Evolutionary conservation across 2,888 invertebrate species (phyloP), one percentile per base, ranked within the genome.

Genomic region (Ramazzottius varieornatus): DNA sequence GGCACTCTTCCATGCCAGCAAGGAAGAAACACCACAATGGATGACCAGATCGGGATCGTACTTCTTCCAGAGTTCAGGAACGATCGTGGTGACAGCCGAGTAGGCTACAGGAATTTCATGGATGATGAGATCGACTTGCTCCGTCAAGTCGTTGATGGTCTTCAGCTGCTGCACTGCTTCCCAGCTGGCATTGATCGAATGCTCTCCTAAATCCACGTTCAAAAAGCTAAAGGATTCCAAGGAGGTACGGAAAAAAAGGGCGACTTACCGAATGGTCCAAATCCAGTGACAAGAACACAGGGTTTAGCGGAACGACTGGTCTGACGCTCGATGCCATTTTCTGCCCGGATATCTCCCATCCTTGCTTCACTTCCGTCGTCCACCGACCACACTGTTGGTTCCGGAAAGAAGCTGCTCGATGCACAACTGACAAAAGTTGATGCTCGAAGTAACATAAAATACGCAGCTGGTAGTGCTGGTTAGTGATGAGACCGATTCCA

Each of bases 41-140:
- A 54, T 54, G 20, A 54, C 54, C 54, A 54, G 54, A 54, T 54
- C 20, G 4, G 87, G 87, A 46, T 82, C 79, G 69, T 84, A 78
- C 65, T 82, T 79, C 66, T 82, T 74, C 86, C 87, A 87, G 33
- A 86, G 73, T 32, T 80, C 74, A 0, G 84, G 83, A 46, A 88
- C 78, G 65, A 79, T 78, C 66, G 79, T 77, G 66, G 82, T 80
- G 0, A 87, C 85, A 69, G 81, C 78, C 32, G 82, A 78, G 73
- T 89, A 89, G 1, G 80, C 81, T 2, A 77, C 77, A 1, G 76
- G 74, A 32, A 77, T 69, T 67, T 76, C 73, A 63, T 70, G 65
- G 1, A 71, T 70, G 1, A 73, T 66, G 2, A 77, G 68, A 63
- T 73, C 70, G n/a, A 73, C 70, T 46, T 72, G 70, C 32, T 73